Evolutionary conservation across 2,113 vertebrate genomes (phyloP).

Genomic region (Furnarius figulus): DNA sequence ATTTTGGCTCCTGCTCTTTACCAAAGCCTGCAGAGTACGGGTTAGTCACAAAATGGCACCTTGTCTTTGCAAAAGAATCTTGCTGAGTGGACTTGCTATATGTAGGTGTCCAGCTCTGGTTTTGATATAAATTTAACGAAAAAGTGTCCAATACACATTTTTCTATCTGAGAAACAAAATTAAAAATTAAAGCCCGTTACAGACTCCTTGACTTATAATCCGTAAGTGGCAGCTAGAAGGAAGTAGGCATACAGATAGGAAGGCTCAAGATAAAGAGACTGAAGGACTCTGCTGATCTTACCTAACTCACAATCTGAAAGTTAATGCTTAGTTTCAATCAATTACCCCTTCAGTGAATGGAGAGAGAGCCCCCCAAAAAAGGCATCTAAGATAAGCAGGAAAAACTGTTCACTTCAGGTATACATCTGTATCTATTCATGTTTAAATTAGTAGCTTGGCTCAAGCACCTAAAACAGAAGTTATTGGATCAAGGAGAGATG

Average conservation of each 20-base stretch:
- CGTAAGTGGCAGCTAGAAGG: neutral
- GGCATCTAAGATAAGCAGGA: neutral
- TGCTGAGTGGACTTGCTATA: neutral
- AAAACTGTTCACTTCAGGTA: neutral
- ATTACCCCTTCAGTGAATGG: neutral
- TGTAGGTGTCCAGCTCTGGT: neutral
- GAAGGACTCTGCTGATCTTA: neutral
- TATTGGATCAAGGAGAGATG: neutral
- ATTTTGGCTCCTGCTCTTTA: neutral
- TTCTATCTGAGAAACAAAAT: neutral
- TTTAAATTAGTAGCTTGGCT: neutral
- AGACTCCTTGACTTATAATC: neutral
- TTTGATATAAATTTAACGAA: neutral
- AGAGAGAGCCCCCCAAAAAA: neutral
- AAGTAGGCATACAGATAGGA: neutral
- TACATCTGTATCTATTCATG: neutral
- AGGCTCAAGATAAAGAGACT: neutral
- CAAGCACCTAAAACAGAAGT: neutral
- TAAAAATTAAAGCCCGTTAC: neutral
- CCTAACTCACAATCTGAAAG: neutral
- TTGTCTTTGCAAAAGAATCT: neutral
- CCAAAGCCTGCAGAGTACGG: neutral
- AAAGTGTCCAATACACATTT: neutral
- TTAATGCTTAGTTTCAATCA: neutral
- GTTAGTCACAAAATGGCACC: neutral